A percentile compares a stretch with the other conserved stretches of the same genome.
These are phyloP conservation scores for Rhodeus uyekii DNA, from an alignment of 2,797 vertebrate species.

Conservation along the genomic window DNA sequence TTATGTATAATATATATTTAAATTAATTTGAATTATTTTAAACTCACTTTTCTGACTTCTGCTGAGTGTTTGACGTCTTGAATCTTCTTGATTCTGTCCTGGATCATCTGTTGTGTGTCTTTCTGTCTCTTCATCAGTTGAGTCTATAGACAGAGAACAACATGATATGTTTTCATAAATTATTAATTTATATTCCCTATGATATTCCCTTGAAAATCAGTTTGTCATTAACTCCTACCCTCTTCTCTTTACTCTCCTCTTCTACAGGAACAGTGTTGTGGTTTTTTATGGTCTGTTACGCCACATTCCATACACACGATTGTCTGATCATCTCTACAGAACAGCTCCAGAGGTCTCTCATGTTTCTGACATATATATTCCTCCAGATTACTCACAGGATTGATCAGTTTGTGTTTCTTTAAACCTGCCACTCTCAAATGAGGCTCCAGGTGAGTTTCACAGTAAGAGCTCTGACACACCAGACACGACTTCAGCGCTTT, in stretches of 20 bases:
- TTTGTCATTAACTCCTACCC: not conserved
- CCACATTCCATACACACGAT: not conserved
- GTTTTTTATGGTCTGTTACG: not conserved
- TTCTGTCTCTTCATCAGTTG: no score
- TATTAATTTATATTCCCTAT: not conserved
- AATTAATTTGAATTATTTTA: no score
- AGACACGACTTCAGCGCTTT: not conserved
- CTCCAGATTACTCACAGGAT: not conserved
- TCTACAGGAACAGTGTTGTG: not conserved
- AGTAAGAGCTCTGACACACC: slow-evolving; percentile 27
- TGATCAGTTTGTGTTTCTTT: not conserved
- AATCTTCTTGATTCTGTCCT: not conserved
- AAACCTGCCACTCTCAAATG: not conserved
- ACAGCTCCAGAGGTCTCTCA: not conserved
- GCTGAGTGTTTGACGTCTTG: not conserved
- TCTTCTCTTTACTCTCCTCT: not conserved
- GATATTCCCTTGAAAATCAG: not conserved
- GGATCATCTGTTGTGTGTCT: not conserved
- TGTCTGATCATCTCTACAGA: not conserved
- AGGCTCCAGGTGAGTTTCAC: not conserved
- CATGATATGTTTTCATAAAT: no score
- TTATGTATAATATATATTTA: no score
- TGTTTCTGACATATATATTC: not conserved
- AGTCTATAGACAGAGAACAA: not conserved
- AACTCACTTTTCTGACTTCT: not conserved